A percentile compares a stretch with the other conserved stretches of the same genome.
Evolutionary conservation across 2,113 vertebrate species (phyloP).

Genomic region (Edolisoma coerulescens): DNA sequence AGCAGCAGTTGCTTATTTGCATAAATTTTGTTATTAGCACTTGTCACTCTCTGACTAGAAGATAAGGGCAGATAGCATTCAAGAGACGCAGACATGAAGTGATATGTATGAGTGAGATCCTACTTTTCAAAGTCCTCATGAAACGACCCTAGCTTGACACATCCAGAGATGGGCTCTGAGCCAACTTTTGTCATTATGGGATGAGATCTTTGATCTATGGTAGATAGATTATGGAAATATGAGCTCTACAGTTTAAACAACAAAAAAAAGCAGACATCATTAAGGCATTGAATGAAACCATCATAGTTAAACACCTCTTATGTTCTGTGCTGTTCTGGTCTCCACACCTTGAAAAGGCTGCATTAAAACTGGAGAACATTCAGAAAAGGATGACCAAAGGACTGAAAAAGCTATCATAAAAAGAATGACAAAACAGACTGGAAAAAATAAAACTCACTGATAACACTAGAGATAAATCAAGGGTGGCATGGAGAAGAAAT

Average conservation of each 20-base stretch:
- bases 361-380: not conserved
- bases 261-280: not conserved
- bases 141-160: not conserved
- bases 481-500: not conserved
- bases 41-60: conserved; percentile 40
- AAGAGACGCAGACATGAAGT: not conserved
- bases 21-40: conserved; percentile 49
- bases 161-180: not conserved
- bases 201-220: not conserved
- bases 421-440: not conserved
- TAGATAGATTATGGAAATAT: not conserved
- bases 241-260: not conserved
- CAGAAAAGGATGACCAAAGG: not conserved
- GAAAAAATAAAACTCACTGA: not conserved
- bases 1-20: conserved; percentile 35
- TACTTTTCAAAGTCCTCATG: not conserved
- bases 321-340: not conserved
- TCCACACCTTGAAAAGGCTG: not conserved
- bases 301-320: not conserved
- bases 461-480: not conserved
- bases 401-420: not conserved
- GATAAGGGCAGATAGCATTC: conserved; percentile 14
- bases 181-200: not conserved
- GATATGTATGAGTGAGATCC: not conserved
- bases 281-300: not conserved